Evolutionary conservation across 2,113 vertebrate genomes (phyloP), one percentile per base, ranked within the genome.

Genomic region (Oreochromis niloticus): DNA sequence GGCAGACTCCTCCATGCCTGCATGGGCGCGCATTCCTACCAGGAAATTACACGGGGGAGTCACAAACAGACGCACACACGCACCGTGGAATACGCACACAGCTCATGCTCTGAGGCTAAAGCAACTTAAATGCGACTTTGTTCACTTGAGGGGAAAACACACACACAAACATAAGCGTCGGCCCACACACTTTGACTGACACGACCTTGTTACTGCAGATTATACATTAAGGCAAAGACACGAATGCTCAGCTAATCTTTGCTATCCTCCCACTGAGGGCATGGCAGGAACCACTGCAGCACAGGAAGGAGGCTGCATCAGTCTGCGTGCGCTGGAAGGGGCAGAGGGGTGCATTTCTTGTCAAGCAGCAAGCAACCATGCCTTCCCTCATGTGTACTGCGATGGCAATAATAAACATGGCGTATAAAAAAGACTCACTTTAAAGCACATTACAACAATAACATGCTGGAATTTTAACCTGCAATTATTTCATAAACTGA

Each of bases 251-350:
- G 85, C 83, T 54, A 82, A 54, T 82, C 88, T 85, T 68, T 86
- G 75, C 81, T 80, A 48, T 92, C 80, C 91, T 94, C 92, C 88
- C 85, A 91, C 90, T 85, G 80, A 87, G 87, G 81, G 57, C 81
- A 88, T 30, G 57, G 61, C 85, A 91, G 39, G 59, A 92, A 63
- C 82, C 59, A 91, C 90, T 88, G 93, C 90, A 34, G 87, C 86
- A 92, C 71, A 88, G 80, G 24, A 89, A 83, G 73, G 85, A 43
- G 22, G 78, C 84, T 85, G 87, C 87, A 81, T 86, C 78, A 56
- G 34, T 88, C 3, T 55, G n/a, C 34, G 9, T 54, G n/a, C 6
- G 12, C n/a, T 46, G 13, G 50, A 4, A 36, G 30, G 55, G 24
- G 56, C 27, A 43, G 30, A 56, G 63, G n/a, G 50, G n/a, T 82